Base-by-base conservation (phyloP, 2,888 invertebrate genomes). In the Drosophila peninsularis region DNA sequence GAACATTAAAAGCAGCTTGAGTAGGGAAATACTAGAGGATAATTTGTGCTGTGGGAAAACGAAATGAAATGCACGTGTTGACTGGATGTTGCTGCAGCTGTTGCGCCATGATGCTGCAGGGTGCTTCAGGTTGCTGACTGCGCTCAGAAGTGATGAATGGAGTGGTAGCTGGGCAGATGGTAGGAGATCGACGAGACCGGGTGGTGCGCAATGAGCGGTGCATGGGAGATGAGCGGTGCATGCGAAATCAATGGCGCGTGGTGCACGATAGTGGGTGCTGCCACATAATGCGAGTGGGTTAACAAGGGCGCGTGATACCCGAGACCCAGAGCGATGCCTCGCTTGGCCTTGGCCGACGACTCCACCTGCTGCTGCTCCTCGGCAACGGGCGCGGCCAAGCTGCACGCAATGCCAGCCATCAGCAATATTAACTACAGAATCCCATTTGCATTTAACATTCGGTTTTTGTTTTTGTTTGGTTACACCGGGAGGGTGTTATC, bases 291-390 rank as follows among this genome's bases (percentile, higher is more conserved):
- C 52, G 91, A 87, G 27, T 90, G 89, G 39, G 91, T 76, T 11
- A 91, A 37, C 58, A 88, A 17, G 6, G 92, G 91, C 17, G 90
- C 82, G 60, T 91, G 91, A 37, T 90, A 86, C 17, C 91, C 92
- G 5, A 91, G 53, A 0, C 91, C 91, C 10, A 92, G 65, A 0
- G 87, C 55, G 36, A 91, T 64, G 24, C 91, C 91, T 13, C 91
- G 91, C 64, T 91, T 91, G 5, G 80, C 65, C 80, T 91, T 91
- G 9, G 70, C 73, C 11, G 89, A 74, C 1, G 88, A 55, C 55
- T 90, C 82, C 0, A 32, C 14, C 14, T 66, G 55, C 56, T 67
- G 54, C 30, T 67, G 70, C 32, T 64, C 67, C 64, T 77, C 85
- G 50, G 85, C 87, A 5, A 71, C 77, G 36, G 91, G 90, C 42